These are phyloP conservation scores for Larimichthys crocea DNA, from an alignment of 2,113 vertebrate species.

Conservation along the genomic window DNA sequence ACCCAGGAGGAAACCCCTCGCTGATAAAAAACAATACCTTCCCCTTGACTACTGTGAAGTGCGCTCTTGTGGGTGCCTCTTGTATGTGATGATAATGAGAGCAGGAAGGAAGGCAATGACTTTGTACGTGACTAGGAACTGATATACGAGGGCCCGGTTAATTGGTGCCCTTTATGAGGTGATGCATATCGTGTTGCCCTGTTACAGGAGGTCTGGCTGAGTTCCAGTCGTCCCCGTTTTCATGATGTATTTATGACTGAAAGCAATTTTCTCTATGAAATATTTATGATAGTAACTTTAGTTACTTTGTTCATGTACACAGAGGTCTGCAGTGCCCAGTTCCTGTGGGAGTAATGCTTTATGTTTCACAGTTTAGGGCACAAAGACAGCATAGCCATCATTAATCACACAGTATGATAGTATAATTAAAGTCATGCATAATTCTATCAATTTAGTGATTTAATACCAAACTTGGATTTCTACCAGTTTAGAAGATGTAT, in stretches of 20 bases:
- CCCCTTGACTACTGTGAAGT: slow-evolving; percentile 54
- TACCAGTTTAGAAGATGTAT: neutral
- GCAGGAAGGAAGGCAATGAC: slow-evolving; percentile 72
- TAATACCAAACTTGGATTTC: slow-evolving; percentile 12
- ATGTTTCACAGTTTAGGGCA: slow-evolving; percentile 5
- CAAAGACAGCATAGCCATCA: neutral
- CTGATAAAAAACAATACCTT: slow-evolving; percentile 66
- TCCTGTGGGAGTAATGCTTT: slow-evolving; percentile 17
- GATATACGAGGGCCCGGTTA: slow-evolving; percentile 75
- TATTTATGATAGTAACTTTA: slow-evolving; percentile 76
- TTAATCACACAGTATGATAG: slow-evolving; percentile 26
- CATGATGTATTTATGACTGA: slow-evolving; percentile 74
- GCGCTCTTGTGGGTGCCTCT: slow-evolving; percentile 45
- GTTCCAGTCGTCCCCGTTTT: slow-evolving; percentile 45
- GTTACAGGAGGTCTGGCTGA: slow-evolving; percentile 54
- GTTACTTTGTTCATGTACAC: slow-evolving; percentile 39
- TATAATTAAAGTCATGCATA: slow-evolving; percentile 19
- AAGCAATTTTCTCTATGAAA: slow-evolving; percentile 76
- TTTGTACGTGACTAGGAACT: slow-evolving; percentile 72
- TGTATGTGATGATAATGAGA: slow-evolving; percentile 68
- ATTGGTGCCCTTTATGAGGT: slow-evolving; percentile 69
- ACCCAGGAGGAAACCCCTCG: slow-evolving; percentile 70
- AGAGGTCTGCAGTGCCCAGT: slow-evolving; percentile 21
- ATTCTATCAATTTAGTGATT: slow-evolving; percentile 1
- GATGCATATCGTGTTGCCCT: slow-evolving; percentile 65